These are phyloP conservation scores for Stenichneumon culpator DNA, from an alignment of 2,888 invertebrate genomes.

Conservation along the genomic window DNA sequence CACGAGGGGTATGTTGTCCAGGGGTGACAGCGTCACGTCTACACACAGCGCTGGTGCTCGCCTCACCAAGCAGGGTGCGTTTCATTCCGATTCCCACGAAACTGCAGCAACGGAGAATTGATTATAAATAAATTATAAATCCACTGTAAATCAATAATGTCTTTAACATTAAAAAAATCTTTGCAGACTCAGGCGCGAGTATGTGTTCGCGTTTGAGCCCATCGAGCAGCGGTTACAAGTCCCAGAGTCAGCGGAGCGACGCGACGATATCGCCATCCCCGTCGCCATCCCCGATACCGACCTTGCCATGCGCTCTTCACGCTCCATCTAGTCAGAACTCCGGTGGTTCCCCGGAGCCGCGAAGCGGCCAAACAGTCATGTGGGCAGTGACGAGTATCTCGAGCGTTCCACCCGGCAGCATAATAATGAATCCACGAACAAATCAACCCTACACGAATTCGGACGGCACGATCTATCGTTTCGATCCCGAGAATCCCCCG, in stretches of 20 bases:
- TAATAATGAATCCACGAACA: slow-evolving; percentile 95
- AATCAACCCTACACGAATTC: slow-evolving; percentile 91
- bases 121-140: background rate
- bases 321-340: slow-evolving; percentile 84
- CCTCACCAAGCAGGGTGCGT: slow-evolving; percentile 91
- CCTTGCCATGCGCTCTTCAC: slow-evolving; percentile 79
- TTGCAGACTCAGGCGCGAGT: slow-evolving; percentile 87
- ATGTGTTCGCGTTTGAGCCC: slow-evolving; percentile 90
- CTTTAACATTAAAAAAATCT: background rate
- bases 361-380: slow-evolving; percentile 86
- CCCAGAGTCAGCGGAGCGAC: slow-evolving; percentile 89
- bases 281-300: slow-evolving; percentile 82
- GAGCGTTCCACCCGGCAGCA: slow-evolving; percentile 94
- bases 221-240: slow-evolving; percentile 92
- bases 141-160: background rate
- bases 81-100: background rate
- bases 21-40: slow-evolving; percentile 89
- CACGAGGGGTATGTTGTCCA: slow-evolving; percentile 87
- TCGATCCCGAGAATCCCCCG: slow-evolving; percentile 91
- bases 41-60: slow-evolving; percentile 89
- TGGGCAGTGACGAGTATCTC: slow-evolving; percentile 96
- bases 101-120: background rate
- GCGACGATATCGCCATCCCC: slow-evolving; percentile 82
- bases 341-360: slow-evolving; percentile 75
- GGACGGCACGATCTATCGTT: slow-evolving; percentile 92